Conservation (phyloP, 2,888 invertebrate species). For the Scrobipalpa atriplicella region DNA sequence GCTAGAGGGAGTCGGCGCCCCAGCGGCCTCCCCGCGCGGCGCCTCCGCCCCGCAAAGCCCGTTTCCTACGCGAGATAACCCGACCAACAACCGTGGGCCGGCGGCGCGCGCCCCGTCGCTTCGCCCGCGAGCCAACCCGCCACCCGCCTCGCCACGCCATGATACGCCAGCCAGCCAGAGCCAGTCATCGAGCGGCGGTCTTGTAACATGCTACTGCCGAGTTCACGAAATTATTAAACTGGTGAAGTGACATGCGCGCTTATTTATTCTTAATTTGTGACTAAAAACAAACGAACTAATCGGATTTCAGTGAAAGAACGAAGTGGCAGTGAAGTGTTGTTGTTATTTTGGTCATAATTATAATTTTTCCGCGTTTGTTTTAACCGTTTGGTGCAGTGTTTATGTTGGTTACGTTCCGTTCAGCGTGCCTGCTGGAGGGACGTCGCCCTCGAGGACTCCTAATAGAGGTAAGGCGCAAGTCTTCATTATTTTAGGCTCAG, state of each 20-base stretch:
- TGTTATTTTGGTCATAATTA: constrained; percentile 46
- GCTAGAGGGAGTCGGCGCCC: constrained; percentile 44
- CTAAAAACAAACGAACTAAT: constrained; percentile 69
- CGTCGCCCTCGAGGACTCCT: constrained; percentile 77
- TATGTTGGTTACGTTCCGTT: constrained; percentile 66
- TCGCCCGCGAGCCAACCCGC: constrained; percentile 40
- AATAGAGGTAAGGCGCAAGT: constrained; percentile 63
- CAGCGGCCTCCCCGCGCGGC: constrained; percentile 41
- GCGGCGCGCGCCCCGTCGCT: constrained; percentile 48
- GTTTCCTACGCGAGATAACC: constrained; percentile 33
- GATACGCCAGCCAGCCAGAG: constrained; percentile 43
- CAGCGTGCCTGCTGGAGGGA: constrained; percentile 72
- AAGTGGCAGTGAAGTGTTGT: constrained; percentile 68
- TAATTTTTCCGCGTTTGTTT: constrained; percentile 57
- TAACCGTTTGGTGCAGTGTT: constrained; percentile 77
- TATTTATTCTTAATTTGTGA: constrained; percentile 65
- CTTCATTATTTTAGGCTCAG: constrained; percentile 54
- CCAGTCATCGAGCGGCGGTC: constrained; percentile 73
- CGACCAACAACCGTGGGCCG: constrained; percentile 56
- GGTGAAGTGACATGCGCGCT: constrained; percentile 71
- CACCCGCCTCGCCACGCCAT: constrained; percentile 39
- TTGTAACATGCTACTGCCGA: constrained; percentile 45
- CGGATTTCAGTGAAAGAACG: constrained; percentile 74
- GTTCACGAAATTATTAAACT: constrained; percentile 45
- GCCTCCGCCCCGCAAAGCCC: constrained; percentile 41